A percentile compares a stretch with the other conserved stretches of the same genome.
phyloP scores from a whole-genome alignment of 2,113 vertebrate species.

The Poeciliopsis prolifica region DNA sequence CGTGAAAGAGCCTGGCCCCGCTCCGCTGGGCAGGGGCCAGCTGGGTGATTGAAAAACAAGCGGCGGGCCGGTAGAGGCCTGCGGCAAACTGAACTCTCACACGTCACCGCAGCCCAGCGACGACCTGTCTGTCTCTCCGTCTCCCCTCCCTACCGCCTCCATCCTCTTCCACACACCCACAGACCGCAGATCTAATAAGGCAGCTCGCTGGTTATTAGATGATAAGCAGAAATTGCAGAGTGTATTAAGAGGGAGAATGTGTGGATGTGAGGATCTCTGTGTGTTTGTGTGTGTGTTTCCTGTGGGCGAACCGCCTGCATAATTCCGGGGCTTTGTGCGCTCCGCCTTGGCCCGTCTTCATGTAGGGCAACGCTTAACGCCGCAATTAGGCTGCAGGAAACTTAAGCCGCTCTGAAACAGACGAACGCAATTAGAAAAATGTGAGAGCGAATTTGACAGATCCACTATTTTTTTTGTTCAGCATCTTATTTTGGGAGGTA shows the following conservation, averaged over 20 bases:
- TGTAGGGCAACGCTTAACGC: constrained; percentile 36
- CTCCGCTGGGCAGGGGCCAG: constrained; percentile 49
- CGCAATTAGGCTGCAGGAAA: constrained; percentile 29
- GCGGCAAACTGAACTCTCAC: constrained; percentile 33
- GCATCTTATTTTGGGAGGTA: neutral
- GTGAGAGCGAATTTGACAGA: constrained; percentile 22
- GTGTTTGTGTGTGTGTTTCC: constrained; percentile 12
- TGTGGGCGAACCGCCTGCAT: constrained; percentile 2
- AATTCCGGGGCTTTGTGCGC: neutral
- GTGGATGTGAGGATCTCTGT: neutral
- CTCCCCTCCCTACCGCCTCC: neutral
- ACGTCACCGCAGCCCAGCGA: constrained; percentile 17
- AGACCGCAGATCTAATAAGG: constrained; percentile 14
- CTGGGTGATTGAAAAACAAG: constrained; percentile 55
- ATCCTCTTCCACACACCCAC: constrained; percentile 2
- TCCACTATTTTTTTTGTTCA: neutral
- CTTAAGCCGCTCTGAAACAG: constrained; percentile 26
- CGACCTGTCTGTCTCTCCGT: neutral
- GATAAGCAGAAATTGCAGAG: constrained; percentile 28
- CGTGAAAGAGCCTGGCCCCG: constrained; percentile 44
- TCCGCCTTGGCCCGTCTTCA: constrained; percentile 37
- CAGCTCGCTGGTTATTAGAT: constrained; percentile 22
- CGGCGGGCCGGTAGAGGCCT: constrained; percentile 41
- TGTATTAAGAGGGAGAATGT: constrained; percentile 1
- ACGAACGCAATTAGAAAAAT: constrained; percentile 25